Evolutionary conservation across 1,140 invertebrate genomes (phyloP).

Genomic region (Pinna nobilis): DNA sequence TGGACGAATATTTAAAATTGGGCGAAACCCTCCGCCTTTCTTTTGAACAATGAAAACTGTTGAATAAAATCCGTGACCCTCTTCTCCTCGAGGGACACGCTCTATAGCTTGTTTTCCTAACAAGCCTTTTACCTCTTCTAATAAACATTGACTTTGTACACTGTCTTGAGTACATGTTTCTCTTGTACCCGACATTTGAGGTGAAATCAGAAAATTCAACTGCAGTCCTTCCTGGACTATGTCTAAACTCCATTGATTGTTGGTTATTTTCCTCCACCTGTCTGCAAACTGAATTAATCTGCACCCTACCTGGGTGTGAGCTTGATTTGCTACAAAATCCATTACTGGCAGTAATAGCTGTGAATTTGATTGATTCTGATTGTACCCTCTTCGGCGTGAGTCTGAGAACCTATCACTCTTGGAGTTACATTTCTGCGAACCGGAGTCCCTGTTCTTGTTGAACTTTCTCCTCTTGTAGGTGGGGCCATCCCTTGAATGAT

Average conservation of each 20-base stretch:
- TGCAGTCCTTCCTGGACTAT: constrained; percentile 32
- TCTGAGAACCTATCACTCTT: no score
- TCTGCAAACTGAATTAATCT: constrained; percentile 1
- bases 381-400: no score
- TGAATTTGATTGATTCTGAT: no score
- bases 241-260: constrained; percentile 37
- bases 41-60: constrained; percentile 37
- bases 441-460: no score
- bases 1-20: constrained; percentile 32
- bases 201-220: constrained; percentile 19
- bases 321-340: no score
- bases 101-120: constrained; percentile 15
- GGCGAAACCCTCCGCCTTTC: constrained; percentile 10
- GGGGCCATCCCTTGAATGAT: no score
- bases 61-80: constrained; percentile 18
- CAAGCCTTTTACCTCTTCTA: constrained; percentile 19
- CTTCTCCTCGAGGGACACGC: not conserved
- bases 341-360: no score
- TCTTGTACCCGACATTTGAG: constrained; percentile 3
- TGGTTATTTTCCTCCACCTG: constrained; percentile 30
- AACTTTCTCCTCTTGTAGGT: no score
- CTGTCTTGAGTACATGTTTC: constrained; percentile 11
- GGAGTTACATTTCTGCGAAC: no score
- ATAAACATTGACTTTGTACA: not conserved
- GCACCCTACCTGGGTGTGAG: constrained; percentile 33